Evolutionary conservation across 2,888 invertebrate species (phyloP), one percentile per base, ranked within the genome.

Genomic region (Eristalinus aeneus): DNA sequence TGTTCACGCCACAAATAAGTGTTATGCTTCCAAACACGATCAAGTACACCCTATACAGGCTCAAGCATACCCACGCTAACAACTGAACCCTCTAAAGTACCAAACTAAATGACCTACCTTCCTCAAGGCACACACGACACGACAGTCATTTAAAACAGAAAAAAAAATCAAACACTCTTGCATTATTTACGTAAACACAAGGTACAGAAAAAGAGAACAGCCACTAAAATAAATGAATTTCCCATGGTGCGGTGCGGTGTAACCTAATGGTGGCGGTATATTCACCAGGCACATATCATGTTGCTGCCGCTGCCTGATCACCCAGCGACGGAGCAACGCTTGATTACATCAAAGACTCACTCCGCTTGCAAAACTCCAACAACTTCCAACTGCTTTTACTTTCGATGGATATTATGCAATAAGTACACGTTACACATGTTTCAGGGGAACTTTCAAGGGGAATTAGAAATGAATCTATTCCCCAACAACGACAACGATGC

Each of bases 301-400:
- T 65, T 65, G 74, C 67, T 64, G 46, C 56, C 39, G 39, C 39
- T 39, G 39, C 39, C 39, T 39, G 11, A 39, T 27, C 22, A 54
- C 58, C 34, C 56, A 56, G 34, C 8, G 22, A 22, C 12, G 23
- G 32, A 39, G 39, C 31, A 39, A 12, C 56, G 46, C 6, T 46
- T 46, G 68, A 68, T 76, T 76, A 76, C 76, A 61, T 76, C 68
- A 68, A 68, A 10, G 36, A 34, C 65, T 65, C 23, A 73, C 22
- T 36, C 31, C 9, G 65, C 32, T 75, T 60, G 75, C 67, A 75
- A 67, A 67, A 61, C 60, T 68, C 68, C 46, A n/a, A n/a, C 46
- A 46, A 16, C 46, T 16, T 16, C 46, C 36, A 68, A n/a, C 61
- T 54, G 61, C 76, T 68, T 76, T 76, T 76, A 76, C 76, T 76